These are phyloP conservation scores for Gymnoscopelus braueri DNA, from an alignment of 2,797 vertebrate genomes.

Conservation along the genomic window DNA sequence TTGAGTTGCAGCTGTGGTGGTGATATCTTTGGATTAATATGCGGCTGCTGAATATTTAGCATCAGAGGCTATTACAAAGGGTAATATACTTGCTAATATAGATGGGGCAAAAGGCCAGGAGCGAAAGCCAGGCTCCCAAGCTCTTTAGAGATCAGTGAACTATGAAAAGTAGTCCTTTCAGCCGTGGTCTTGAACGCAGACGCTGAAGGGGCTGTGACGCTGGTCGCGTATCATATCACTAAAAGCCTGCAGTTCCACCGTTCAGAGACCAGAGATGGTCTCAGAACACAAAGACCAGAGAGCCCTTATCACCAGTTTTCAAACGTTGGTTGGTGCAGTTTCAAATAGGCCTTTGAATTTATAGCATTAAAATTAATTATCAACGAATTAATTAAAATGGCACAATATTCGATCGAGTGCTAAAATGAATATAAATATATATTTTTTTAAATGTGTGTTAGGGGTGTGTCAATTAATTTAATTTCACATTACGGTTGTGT, in stretches of 20 bases:
- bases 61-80: slow-evolving; percentile 62
- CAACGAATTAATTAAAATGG: no score
- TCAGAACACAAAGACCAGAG: slow-evolving; percentile 44
- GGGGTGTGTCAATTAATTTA: no score
- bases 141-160: slow-evolving; percentile 75
- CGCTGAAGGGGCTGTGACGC: slow-evolving; percentile 56
- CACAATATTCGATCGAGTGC: neutral
- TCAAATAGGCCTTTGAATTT: slow-evolving; percentile 3
- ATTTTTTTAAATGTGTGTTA: no score
- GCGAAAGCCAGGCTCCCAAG: slow-evolving; percentile 51
- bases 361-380: neutral
- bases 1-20: slow-evolving; percentile 28
- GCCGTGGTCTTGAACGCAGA: slow-evolving; percentile 62
- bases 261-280: slow-evolving; percentile 57
- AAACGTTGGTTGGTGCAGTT: slow-evolving; percentile 3
- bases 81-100: slow-evolving; percentile 68
- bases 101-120: slow-evolving; percentile 63
- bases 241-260: slow-evolving; percentile 62
- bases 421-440: neutral
- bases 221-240: slow-evolving; percentile 63
- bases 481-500: no score
- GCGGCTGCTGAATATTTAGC: slow-evolving; percentile 60
- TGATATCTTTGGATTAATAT: slow-evolving; percentile 53
- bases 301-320: slow-evolving; percentile 34
- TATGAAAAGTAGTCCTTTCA: slow-evolving; percentile 72